phyloP scores from a whole-genome alignment of 2,113 vertebrate genomes.

The Aspidoscelis tigris region DNA sequence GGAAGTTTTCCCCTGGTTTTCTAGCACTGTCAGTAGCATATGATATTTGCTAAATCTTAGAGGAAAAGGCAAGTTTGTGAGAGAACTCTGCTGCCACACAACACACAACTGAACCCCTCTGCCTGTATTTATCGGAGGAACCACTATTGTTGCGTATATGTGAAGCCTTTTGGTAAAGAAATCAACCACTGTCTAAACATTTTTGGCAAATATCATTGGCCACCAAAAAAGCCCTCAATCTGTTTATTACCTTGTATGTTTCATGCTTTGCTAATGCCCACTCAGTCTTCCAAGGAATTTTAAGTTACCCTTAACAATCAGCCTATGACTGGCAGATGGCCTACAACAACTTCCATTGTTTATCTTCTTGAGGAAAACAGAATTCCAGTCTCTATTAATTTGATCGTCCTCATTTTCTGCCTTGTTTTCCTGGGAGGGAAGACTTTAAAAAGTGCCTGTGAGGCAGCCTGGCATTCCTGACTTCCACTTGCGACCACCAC shows the following conservation, averaged over 20 bases:
- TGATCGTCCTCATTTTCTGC: conserved; percentile 37
- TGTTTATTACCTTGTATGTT: conserved; percentile 64
- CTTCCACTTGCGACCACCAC: too few species aligned
- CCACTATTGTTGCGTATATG: too few species aligned
- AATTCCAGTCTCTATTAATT: conserved; percentile 45
- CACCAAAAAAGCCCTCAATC: conserved; percentile 62
- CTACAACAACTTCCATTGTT: conserved; percentile 39
- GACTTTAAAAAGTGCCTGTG: too few species aligned
- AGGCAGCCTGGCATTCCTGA: too few species aligned
- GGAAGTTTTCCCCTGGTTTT: neutral
- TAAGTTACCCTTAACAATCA: conserved; percentile 50
- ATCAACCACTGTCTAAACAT: neutral
- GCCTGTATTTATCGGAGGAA: neutral
- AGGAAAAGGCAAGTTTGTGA: too few species aligned
- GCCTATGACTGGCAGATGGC: neutral
- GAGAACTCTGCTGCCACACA: neutral
- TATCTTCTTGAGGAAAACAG: conserved; percentile 51
- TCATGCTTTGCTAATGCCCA: conserved; percentile 16
- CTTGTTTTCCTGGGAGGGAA: neutral
- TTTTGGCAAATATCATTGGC: conserved; percentile 64
- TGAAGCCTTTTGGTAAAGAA: conserved; percentile 52
- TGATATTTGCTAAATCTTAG: too few species aligned
- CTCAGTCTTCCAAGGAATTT: conserved; percentile 39
- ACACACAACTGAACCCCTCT: neutral
- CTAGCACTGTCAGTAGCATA: too few species aligned